Conservation (phyloP, 2,113 vertebrate species). For the Riparia riparia region DNA sequence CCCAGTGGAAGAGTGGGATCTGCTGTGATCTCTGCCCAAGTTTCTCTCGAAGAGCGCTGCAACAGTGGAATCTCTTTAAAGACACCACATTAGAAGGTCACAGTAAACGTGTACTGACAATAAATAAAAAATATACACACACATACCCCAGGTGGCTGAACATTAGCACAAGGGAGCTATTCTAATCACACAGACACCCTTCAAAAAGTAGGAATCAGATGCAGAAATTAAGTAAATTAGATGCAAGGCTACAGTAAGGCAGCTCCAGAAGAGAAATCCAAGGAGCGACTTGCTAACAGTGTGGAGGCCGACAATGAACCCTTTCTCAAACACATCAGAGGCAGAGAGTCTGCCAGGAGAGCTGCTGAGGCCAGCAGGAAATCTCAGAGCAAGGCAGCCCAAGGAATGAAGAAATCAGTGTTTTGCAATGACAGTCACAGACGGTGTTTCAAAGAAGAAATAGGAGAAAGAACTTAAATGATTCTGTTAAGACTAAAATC, state of each 20-base stretch:
- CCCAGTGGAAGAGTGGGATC: background rate
- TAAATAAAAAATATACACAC: background rate
- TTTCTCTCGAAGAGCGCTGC: background rate
- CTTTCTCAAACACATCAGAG: background rate
- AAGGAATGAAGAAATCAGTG: background rate
- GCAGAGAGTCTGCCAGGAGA: background rate
- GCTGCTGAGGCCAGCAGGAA: background rate
- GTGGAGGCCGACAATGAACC: background rate
- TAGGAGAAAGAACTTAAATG: background rate
- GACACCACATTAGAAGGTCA: background rate
- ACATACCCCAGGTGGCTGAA: conserved; percentile 19
- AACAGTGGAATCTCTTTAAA: conserved; percentile 1
- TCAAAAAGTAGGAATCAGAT: conserved; percentile 23
- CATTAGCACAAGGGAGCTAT: background rate
- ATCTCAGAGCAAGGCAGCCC: background rate
- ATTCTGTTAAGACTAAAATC: background rate
- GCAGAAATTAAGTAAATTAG: conserved; percentile 49
- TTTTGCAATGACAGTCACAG: background rate
- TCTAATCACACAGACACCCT: conserved; percentile 15
- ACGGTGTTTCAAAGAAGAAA: background rate
- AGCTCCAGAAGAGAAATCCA: conserved; percentile 1
- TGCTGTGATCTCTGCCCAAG: conserved; percentile 38
- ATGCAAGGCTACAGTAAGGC: conserved; percentile 4
- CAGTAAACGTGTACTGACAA: background rate
- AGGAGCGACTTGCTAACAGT: background rate